Evolutionary conservation across 2,888 invertebrate genomes (phyloP).

Genomic region (Lobophora halterata): DNA sequence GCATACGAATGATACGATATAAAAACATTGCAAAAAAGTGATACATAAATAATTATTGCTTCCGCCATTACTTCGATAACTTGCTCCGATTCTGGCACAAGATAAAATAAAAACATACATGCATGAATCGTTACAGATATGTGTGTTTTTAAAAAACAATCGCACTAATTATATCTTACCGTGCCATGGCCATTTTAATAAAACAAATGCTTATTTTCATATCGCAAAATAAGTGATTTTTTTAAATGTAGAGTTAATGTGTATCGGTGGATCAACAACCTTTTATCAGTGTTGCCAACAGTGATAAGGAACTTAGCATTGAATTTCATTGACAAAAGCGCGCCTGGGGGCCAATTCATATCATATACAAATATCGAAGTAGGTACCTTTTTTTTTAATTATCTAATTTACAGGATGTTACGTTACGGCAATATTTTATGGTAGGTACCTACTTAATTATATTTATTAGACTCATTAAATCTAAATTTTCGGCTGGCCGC

Average conservation of each 20-base stretch:
- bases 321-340: constrained; percentile 30
- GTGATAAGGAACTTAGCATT: constrained; percentile 35
- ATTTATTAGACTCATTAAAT: too few relatives aligned
- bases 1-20: too few relatives aligned
- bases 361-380: too few relatives aligned
- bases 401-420: neutral
- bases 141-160: constrained; percentile 23
- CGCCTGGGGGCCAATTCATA: constrained; percentile 12
- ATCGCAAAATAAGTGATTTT: constrained; percentile 41
- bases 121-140: too few relatives aligned
- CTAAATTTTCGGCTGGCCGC: too few relatives aligned
- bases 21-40: too few relatives aligned
- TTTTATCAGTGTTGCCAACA: constrained; percentile 46
- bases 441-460: too few relatives aligned
- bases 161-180: constrained; percentile 30
- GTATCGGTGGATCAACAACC: constrained; percentile 44
- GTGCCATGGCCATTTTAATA: constrained; percentile 37
- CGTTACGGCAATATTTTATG: too few relatives aligned
- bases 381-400: neutral
- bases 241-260: too few relatives aligned
- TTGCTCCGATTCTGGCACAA: neutral
- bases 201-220: constrained; percentile 31
- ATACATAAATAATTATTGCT: too few relatives aligned
- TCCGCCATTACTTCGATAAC: too few relatives aligned
- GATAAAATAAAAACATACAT: neutral